Base-by-base conservation (phyloP, 2,888 invertebrate species). In the Smittia sp. region DNA sequence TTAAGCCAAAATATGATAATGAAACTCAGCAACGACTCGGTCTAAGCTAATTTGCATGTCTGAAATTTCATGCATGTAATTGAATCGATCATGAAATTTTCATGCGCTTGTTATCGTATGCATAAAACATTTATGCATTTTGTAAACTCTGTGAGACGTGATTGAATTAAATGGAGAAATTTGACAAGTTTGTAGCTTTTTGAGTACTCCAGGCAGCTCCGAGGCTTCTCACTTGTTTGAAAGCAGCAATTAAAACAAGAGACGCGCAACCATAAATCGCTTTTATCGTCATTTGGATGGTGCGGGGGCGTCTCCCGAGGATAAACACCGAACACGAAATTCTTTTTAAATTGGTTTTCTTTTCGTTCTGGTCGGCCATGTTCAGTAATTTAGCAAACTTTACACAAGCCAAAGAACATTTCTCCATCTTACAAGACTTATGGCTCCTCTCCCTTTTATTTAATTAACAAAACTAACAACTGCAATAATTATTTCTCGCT, bases 401-500 rank as follows among this genome's bases (percentile, higher is more conserved):
- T 22, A 46, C 52, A 46, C n/a, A 15, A 46, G 52, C 52, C n/a
- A 11, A 18, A 46, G 2, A 58, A 58, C 58, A 58, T 58, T 58
- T 20, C 58, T 7, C 20, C 7, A 4, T 18, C 20, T 18, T 22
- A n/a, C 58, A 63, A 24, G 63, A 63, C 22, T 63, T 63, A 27
- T 27, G 24, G 25, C 27, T 22, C 6, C 20, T 18, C 20, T 13
- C 1, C 24, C 24, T 25, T 63, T 22, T 27, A 63, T 63, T 63
- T 63, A 63, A 63, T 63, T 63, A 63, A 63, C 25, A 24, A 20
- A 58, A 58, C 58, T 27, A 63, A 63, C 63, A 18, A 63, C 63
- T 63, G 63, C 63, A 63, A 63, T 63, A 63, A 63, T 63, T 63
- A 63, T 63, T 63, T 67, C 67, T 41, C 41, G 32, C 32, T 32